These are phyloP conservation scores for Pristionchus fissidentatus DNA, from an alignment of 2,888 invertebrate genomes.

Conservation along the genomic window DNA sequence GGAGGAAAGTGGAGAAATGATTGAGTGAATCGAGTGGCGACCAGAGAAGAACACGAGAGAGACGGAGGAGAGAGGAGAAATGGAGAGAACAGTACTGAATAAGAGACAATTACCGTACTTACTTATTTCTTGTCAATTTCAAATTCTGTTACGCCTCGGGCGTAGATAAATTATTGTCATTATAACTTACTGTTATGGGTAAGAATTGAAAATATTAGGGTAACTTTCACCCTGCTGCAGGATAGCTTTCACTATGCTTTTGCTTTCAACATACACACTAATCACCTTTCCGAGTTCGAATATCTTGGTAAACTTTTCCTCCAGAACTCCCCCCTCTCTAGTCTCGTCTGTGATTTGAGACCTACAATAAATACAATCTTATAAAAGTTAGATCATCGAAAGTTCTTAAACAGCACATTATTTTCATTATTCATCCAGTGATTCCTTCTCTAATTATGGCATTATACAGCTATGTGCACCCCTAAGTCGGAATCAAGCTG, in stretches of 20 bases:
- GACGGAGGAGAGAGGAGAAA: conserved; percentile 9
- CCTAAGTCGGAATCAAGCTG: no score
- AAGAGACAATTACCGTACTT: no score
- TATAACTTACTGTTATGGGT: no score
- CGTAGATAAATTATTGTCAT: no score
- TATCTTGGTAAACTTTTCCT: conserved; percentile 1
- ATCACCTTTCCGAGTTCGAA: conserved; percentile 29
- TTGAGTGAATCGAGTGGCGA: conserved; percentile 34
- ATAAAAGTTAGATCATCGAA: background rate
- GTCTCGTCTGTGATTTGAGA: conserved; percentile 34
- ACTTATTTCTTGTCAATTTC: no score
- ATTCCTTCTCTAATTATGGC: no score
- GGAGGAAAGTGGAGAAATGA: conserved; percentile 37
- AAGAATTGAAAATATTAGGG: background rate
- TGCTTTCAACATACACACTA: background rate
- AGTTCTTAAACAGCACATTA: no score
- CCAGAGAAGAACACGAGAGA: conserved; percentile 40
- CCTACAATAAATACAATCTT: conserved; percentile 1
- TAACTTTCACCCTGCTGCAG: no score
- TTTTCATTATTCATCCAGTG: no score
- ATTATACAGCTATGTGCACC: no score
- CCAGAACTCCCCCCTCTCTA: background rate
- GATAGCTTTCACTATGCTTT: background rate
- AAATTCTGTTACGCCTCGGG: no score
- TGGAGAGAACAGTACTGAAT: conserved; percentile 40